Base-by-base conservation (phyloP, 2,888 invertebrate genomes). In the Bellardia pandia region DNA sequence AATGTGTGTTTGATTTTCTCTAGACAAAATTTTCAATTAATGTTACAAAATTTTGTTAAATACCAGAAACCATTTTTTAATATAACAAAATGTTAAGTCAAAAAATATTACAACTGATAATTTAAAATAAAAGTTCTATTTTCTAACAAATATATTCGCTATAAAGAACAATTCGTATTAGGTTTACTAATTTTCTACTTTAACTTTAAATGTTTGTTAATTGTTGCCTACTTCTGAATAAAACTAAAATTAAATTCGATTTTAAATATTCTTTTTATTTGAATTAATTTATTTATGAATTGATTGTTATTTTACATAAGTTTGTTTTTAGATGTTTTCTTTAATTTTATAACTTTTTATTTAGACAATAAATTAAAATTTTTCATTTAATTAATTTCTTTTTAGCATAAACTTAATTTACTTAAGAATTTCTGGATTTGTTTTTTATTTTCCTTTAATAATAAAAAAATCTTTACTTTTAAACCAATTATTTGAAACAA, bases 231-330 rank as follows among this genome's bases (percentile, higher is more conserved):
- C 6, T 37, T 37, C 6, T 37, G 5, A 51, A 51, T 51, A 4
- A 51, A 51, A 14, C 5, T 14, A n/a, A 6, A 14, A n/a, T n/a
- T 51, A 51, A 14, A 4, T 7, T 4, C 4, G 37, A 14, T 51
- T 11, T 75, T 6, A 11, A 51, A 51, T 14, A 30, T n/a, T 72
- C 30, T 69, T 69, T 76, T 69, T 53, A 45, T 62, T 68, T 74
- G 68, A 64, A 40, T 76, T 77, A 66, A 77, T 86, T 86, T 78
- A 86, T 76, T 23, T 76, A 80, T 51, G 77, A 77, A 77, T 86
- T 82, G 82, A 84, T 84, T 84, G 79, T 84, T 84, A 84, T 72
- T 84, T 83, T 83, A 84, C 84, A 86, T 51, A 74, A 2, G 45
- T 74, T 66, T 77, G 66, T 37, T 37, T 45, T 64, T 40, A 51